phyloP scores from a whole-genome alignment of 2,888 invertebrate genomes.

The Mythimna lalbum region DNA sequence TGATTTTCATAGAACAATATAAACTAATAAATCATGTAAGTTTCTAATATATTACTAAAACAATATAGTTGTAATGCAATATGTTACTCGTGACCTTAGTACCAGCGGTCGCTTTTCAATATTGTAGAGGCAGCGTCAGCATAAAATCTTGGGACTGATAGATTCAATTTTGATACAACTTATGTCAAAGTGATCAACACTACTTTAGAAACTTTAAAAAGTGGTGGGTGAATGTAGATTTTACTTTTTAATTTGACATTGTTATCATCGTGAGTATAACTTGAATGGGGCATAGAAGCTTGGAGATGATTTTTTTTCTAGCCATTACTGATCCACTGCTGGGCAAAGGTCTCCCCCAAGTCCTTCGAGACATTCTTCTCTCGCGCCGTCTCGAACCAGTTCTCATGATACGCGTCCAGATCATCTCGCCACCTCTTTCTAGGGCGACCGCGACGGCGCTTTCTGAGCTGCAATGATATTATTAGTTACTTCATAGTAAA shows the following conservation, averaged over 20 bases:
- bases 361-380: too few species aligned
- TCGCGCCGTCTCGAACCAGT: too few species aligned
- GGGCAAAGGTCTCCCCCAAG: too few species aligned
- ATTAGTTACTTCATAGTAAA: too few species aligned
- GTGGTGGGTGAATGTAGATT: neutral
- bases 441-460: too few species aligned
- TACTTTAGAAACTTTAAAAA: neutral
- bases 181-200: neutral
- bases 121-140: conserved; percentile 8
- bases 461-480: too few species aligned
- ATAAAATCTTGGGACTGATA: conserved; percentile 16
- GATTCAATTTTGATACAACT: conserved; percentile 5
- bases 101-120: conserved; percentile 10
- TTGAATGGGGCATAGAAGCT: too few species aligned
- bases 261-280: too few species aligned
- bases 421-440: too few species aligned
- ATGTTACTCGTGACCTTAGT: conserved; percentile 19
- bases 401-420: too few species aligned
- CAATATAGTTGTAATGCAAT: conserved; percentile 41
- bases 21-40: conserved; percentile 38
- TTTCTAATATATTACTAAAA: conserved; percentile 38
- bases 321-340: too few species aligned
- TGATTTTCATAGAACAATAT: conserved; percentile 10
- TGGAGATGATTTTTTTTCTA: too few species aligned
- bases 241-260: neutral